Conservation (phyloP, 1,140 invertebrate genomes). For the Calephelis virginiensis region DNA sequence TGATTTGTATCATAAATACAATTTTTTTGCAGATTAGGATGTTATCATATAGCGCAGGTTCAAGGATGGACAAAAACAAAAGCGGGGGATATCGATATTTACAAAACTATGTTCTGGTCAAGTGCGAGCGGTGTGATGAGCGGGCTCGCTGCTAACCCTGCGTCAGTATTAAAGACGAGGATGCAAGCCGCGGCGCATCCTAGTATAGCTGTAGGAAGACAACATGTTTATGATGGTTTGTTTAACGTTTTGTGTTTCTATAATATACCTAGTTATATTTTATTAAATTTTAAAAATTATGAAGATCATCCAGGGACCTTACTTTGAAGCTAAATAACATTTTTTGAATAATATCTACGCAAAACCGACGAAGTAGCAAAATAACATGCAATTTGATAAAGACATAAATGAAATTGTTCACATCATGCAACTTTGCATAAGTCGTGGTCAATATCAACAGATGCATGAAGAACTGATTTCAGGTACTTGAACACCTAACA, state of each 20-base stretch:
- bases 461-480: no score
- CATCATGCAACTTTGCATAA: no score
- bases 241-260: not conserved
- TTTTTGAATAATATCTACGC: no score
- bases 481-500: no score
- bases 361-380: no score
- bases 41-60: conserved; percentile 86
- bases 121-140: conserved; percentile 87
- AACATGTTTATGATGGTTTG: conserved; percentile 84
- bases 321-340: no score
- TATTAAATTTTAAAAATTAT: no score
- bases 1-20: no score
- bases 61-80: conserved; percentile 84
- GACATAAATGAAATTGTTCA: no score
- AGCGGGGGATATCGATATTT: conserved; percentile 84
- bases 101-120: conserved; percentile 83
- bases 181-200: conserved; percentile 88
- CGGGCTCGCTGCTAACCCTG: conserved; percentile 86
- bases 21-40: conserved; percentile 81
- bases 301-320: no score
- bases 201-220: conserved; percentile 92
- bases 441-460: no score
- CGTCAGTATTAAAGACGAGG: conserved; percentile 92
- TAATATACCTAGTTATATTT: not conserved
- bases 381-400: no score